These are phyloP conservation scores for Hormaphis cornu DNA, from an alignment of 1,140 invertebrate species.

Conservation along the genomic window DNA sequence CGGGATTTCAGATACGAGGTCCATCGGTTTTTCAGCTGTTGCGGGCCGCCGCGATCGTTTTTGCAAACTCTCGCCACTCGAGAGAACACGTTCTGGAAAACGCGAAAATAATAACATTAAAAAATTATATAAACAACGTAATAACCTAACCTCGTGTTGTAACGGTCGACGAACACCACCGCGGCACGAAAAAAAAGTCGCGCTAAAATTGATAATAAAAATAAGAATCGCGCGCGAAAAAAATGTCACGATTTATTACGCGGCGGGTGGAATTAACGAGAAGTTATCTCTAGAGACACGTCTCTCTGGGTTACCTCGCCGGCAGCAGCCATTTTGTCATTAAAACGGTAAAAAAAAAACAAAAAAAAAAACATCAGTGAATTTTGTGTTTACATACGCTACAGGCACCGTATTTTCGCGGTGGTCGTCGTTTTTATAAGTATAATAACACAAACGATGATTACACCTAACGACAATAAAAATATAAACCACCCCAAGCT, in stretches of 20 bases:
- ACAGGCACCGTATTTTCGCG: too few relatives aligned
- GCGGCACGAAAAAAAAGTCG: neutral
- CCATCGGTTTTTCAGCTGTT: slow-evolving; percentile 76
- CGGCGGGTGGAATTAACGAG: slow-evolving; percentile 2
- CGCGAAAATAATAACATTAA: slow-evolving; percentile 28
- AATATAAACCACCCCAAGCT: too few relatives aligned
- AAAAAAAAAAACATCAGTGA: neutral
- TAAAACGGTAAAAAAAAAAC: slow-evolving; percentile 4
- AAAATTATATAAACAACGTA: too few relatives aligned
- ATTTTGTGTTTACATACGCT: too few relatives aligned
- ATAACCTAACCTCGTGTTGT: too few relatives aligned
- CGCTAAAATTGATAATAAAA: neutral
- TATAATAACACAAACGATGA: too few relatives aligned
- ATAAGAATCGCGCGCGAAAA: neutral
- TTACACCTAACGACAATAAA: too few relatives aligned
- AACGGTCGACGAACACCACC: too few relatives aligned
- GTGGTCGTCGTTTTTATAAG: too few relatives aligned
- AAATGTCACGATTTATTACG: slow-evolving; percentile 11
- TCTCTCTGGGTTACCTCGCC: neutral
- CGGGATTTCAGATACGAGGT: slow-evolving; percentile 90
- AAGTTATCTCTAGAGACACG: neutral
- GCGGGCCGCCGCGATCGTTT: slow-evolving; percentile 81
- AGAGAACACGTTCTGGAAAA: slow-evolving; percentile 74
- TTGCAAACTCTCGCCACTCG: slow-evolving; percentile 92
- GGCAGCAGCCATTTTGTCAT: slow-evolving; percentile 27